A percentile compares a stretch with the other conserved stretches of the same genome.
These are phyloP conservation scores for Apostichopus parvimensis DNA, from an alignment of 35 echinoderm and acorn worm species.

Conservation along the genomic window DNA sequence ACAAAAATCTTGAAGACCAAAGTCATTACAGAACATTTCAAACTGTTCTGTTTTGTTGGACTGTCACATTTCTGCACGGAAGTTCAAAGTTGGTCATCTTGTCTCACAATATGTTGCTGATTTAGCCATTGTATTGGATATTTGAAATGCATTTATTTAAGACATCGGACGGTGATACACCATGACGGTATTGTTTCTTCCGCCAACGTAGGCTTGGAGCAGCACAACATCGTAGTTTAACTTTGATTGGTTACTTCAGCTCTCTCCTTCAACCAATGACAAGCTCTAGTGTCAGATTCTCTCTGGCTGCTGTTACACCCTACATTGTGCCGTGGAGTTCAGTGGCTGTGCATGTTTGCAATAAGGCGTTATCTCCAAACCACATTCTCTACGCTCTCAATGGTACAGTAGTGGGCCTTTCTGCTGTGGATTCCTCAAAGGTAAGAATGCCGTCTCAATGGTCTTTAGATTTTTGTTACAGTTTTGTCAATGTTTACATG, in stretches of 20 bases:
- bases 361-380: neutral
- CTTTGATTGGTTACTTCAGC: slow-evolving; percentile 40
- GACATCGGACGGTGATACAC: neutral
- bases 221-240: neutral
- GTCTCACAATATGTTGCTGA: no score
- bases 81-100: no score
- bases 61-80: no score
- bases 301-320: neutral
- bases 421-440: slow-evolving; percentile 29
- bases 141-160: neutral
- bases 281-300: neutral
- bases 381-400: slow-evolving; percentile 57
- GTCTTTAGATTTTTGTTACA: neutral
- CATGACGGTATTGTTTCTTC: neutral
- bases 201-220: neutral
- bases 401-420: slow-evolving; percentile 29
- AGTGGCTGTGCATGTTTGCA: slow-evolving; percentile 49
- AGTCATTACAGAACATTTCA: no score
- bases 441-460: neutral
- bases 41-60: no score
- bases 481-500: no score
- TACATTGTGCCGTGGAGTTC: slow-evolving; percentile 53
- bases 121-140: no score
- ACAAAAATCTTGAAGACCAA: no score
- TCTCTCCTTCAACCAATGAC: neutral